phyloP scores from a whole-genome alignment of 2,888 invertebrate species.

The Sminthurides aquaticus region DNA sequence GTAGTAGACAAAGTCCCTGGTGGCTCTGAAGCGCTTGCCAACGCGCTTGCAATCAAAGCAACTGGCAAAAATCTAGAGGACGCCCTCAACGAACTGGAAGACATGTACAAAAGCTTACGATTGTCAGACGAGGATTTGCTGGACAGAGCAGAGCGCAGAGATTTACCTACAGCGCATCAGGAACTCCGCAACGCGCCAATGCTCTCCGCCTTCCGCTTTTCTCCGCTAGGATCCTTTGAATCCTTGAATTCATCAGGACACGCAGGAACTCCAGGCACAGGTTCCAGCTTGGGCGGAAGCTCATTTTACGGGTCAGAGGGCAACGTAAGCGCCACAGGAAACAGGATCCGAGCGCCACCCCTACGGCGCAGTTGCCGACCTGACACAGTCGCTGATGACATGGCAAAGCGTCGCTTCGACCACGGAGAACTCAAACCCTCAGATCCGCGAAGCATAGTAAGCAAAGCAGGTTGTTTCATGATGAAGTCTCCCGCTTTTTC shows the following conservation, averaged over 20 bases:
- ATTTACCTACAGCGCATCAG: constrained; percentile 53
- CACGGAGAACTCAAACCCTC: constrained; percentile 1
- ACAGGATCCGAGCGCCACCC: constrained; percentile 44
- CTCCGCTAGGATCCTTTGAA: constrained; percentile 32
- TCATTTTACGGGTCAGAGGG: constrained; percentile 24
- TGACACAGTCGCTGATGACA: constrained; percentile 66
- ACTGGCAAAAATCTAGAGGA: constrained; percentile 63
- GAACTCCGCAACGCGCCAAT: constrained; percentile 36
- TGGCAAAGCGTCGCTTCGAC: constrained; percentile 62
- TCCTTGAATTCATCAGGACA: constrained; percentile 22
- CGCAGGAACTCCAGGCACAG: constrained; percentile 23
- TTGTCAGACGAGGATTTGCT: constrained; percentile 73
- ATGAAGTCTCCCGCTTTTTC: constrained; percentile 60
- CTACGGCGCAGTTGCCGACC: constrained; percentile 51
- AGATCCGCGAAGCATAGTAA: constrained; percentile 49
- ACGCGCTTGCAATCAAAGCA: constrained; percentile 27
- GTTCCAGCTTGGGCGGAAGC: background rate
- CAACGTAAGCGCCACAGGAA: constrained; percentile 24
- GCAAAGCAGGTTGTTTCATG: constrained; percentile 59
- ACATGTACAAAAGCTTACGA: constrained; percentile 74
- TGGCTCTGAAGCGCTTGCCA: background rate
- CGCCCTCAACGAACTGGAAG: constrained; percentile 79
- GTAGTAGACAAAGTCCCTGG: background rate
- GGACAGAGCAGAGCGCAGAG: constrained; percentile 69
- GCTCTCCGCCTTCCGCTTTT: constrained; percentile 20